phyloP scores from a whole-genome alignment of 1,140 invertebrate genomes.

The Helicorthomorpha holstii region DNA sequence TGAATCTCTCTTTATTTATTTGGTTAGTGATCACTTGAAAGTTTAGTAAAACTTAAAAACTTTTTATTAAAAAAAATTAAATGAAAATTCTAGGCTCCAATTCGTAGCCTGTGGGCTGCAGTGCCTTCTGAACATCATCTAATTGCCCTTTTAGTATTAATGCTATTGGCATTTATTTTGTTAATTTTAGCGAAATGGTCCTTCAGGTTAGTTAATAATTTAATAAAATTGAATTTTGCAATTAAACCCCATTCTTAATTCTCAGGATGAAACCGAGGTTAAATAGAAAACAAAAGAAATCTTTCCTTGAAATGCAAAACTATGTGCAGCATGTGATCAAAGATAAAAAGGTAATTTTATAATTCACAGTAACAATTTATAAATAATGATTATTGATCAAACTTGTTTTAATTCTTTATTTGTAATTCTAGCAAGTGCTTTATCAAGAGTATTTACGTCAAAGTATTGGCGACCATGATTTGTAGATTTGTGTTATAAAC shows the following conservation, averaged over 20 bases:
- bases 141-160: slow-evolving; percentile 20
- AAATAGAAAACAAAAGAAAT: slow-evolving; percentile 27
- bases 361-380: slow-evolving; percentile 5
- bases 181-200: slow-evolving; percentile 26
- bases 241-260: slow-evolving; percentile 5
- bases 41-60: slow-evolving; percentile 1
- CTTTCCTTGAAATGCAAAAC: slow-evolving; percentile 28
- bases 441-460: slow-evolving; percentile 35
- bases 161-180: slow-evolving; percentile 23
- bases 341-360: slow-evolving; percentile 27
- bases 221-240: background rate
- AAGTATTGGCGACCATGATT: slow-evolving; percentile 34
- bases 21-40: slow-evolving; percentile 18
- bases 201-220: slow-evolving; percentile 18
- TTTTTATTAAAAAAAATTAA: background rate
- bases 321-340: slow-evolving; percentile 31
- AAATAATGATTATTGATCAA: slow-evolving; percentile 1
- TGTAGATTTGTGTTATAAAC: slow-evolving; percentile 13
- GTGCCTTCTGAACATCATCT: slow-evolving; percentile 24
- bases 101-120: slow-evolving; percentile 18
- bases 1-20: slow-evolving; percentile 21
- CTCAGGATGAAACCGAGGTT: slow-evolving; percentile 26
- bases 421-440: slow-evolving; percentile 28
- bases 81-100: slow-evolving; percentile 9
- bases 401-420: slow-evolving; percentile 1